A percentile compares a stretch with the other conserved stretches of the same genome.
Conservation (phyloP, 2,113 vertebrate genomes). For the Neotoma lepida region DNA sequence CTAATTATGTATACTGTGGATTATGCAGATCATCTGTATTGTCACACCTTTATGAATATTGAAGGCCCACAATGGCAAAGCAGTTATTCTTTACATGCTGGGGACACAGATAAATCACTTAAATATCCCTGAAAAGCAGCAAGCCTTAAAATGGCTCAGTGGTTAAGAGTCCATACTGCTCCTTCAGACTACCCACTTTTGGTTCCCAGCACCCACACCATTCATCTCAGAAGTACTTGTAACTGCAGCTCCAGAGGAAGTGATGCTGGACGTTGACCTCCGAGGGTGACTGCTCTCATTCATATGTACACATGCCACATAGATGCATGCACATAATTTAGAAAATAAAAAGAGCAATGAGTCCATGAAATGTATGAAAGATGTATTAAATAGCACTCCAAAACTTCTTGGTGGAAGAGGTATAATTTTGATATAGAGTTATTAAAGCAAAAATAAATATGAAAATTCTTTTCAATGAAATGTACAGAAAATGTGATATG, state of each 20-base stretch:
- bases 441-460: not conserved
- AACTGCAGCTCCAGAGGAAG: not conserved
- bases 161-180: not conserved
- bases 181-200: too few relatives aligned
- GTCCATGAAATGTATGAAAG: constrained; percentile 4
- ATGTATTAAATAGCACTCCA: not conserved
- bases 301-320: not conserved
- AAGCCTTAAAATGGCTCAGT: not conserved
- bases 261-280: not conserved
- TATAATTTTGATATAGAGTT: not conserved
- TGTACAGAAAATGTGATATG: not conserved
- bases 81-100: not conserved
- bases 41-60: constrained; percentile 38
- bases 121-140: not conserved
- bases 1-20: constrained; percentile 21
- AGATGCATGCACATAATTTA: not conserved
- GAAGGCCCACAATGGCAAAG: not conserved
- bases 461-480: not conserved
- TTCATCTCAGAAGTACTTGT: not conserved
- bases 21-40: not conserved
- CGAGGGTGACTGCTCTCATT: not conserved
- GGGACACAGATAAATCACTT: not conserved
- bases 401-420: not conserved
- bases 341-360: not conserved
- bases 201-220: too few relatives aligned